A percentile compares a stretch with the other conserved stretches of the same genome.
These are phyloP conservation scores for Cantharis nigra DNA, from an alignment of 2,888 invertebrate species.

Conservation along the genomic window DNA sequence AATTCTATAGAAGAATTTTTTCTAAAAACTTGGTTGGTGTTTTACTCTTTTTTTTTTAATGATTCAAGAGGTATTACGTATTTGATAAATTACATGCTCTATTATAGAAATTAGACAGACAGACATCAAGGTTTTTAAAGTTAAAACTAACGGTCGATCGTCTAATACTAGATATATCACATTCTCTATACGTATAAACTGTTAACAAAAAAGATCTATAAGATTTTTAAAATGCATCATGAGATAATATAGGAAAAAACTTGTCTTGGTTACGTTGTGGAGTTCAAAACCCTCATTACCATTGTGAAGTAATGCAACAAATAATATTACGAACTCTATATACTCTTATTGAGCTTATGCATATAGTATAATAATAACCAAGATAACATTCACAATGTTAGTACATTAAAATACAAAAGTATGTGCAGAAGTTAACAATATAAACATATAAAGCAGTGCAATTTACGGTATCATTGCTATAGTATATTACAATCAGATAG, in stretches of 20 bases:
- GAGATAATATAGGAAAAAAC: neutral
- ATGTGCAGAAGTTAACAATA: conserved; percentile 27
- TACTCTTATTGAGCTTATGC: conserved; percentile 23
- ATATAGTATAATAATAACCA: conserved; percentile 13
- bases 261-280: neutral
- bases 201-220: neutral
- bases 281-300: conserved; percentile 23
- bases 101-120: neutral
- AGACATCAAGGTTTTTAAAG: neutral
- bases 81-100: neutral
- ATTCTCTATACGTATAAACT: neutral
- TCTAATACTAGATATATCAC: neutral
- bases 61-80: neutral
- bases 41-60: too few species aligned
- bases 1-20: neutral
- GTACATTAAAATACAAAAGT: conserved; percentile 16
- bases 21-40: neutral
- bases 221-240: conserved; percentile 1
- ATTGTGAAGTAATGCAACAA: conserved; percentile 24
- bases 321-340: conserved; percentile 18
- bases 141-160: neutral
- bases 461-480: neutral
- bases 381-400: conserved; percentile 22
- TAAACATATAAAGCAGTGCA: conserved; percentile 15
- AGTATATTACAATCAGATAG: neutral